phyloP scores from a whole-genome alignment of 2,113 vertebrate genomes.

The cat (Felis catus) region DNA sequence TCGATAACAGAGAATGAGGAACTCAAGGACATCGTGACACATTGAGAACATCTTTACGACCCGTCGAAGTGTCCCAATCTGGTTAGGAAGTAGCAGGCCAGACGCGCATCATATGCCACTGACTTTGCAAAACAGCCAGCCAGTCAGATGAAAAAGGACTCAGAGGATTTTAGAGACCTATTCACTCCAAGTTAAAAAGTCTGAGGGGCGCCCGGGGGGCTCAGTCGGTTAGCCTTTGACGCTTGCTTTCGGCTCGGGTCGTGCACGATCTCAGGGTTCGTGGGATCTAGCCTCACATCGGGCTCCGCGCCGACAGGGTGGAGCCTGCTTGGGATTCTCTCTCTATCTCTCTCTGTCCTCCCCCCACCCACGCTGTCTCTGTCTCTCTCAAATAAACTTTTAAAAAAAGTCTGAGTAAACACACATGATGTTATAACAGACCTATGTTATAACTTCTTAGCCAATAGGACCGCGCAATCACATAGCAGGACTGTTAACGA shows the following conservation, averaged over 20 bases:
- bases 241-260: too few species aligned
- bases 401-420: not conserved
- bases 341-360: too few species aligned
- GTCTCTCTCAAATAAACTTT: too few species aligned
- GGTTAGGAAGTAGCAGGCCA: not conserved
- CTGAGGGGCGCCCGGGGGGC: not conserved
- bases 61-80: not conserved
- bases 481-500: not conserved
- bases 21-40: not conserved
- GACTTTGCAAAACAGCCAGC: not conserved
- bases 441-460: constrained; percentile 14
- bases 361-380: too few species aligned
- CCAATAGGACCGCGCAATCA: not conserved
- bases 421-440: not conserved
- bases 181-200: not conserved
- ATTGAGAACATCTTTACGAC: not conserved
- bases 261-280: too few species aligned
- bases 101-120: not conserved
- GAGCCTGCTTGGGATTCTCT: too few species aligned
- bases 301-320: too few species aligned
- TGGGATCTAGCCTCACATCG: too few species aligned
- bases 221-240: too few species aligned
- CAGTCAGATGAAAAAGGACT: not conserved
- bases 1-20: not conserved
- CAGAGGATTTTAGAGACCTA: not conserved